Conservation (phyloP, 35 echinoderm and acorn worm species). For the Anneissia japonica region DNA sequence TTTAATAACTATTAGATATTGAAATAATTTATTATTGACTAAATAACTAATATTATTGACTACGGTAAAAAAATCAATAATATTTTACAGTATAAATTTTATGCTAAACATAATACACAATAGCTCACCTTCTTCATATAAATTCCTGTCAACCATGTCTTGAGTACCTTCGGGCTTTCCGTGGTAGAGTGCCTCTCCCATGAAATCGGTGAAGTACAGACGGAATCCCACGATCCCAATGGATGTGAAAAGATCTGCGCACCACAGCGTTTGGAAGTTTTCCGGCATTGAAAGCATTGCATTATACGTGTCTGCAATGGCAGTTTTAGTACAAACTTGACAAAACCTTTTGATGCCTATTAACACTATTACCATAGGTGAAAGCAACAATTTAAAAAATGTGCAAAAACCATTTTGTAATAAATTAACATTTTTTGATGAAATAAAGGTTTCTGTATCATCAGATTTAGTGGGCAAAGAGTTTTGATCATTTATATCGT, state of each 20-base stretch:
- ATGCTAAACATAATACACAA: too few species aligned
- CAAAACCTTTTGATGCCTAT: neutral
- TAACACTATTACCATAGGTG: neutral
- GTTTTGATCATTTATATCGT: neutral
- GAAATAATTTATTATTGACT: too few species aligned
- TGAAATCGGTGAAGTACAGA: conserved; percentile 88
- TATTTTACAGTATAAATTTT: too few species aligned
- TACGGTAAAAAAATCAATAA: too few species aligned
- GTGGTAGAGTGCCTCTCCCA: conserved; percentile 70
- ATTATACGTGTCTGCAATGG: neutral
- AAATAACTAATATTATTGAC: too few species aligned
- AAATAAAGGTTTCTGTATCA: too few species aligned
- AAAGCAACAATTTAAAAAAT: neutral
- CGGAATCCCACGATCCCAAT: conserved; percentile 86
- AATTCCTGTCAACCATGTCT: conserved; percentile 16
- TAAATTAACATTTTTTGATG: neutral
- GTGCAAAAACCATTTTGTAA: neutral
- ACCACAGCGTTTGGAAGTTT: conserved; percentile 55
- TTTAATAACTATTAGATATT: too few species aligned
- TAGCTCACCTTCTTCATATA: conserved; percentile 87
- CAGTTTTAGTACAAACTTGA: neutral
- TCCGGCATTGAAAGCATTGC: conserved; percentile 42
- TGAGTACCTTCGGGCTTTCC: conserved; percentile 65
- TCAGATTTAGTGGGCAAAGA: neutral
- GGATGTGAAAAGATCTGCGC: conserved; percentile 58